phyloP scores from a whole-genome alignment of 2,888 invertebrate species.

The Scrobipalpa costella region DNA sequence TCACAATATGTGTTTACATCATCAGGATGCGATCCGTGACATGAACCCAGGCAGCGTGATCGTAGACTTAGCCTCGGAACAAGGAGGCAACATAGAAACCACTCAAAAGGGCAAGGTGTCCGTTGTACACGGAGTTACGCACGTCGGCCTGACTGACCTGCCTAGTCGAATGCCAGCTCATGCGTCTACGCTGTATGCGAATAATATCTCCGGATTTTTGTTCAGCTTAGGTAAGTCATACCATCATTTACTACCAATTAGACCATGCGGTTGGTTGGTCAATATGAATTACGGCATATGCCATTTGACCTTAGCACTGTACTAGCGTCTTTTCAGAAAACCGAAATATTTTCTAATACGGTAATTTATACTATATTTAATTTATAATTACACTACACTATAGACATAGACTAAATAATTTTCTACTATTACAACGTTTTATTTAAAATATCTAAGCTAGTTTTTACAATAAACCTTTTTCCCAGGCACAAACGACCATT shows the following conservation, averaged over 20 bases:
- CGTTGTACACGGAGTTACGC: constrained; percentile 89
- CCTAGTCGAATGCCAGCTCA: constrained; percentile 93
- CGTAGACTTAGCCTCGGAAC: constrained; percentile 94
- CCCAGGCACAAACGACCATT: constrained; percentile 87
- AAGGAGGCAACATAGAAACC: constrained; percentile 93
- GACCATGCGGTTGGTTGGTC: too few species aligned
- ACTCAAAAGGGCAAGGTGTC: constrained; percentile 89
- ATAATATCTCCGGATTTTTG: constrained; percentile 93
- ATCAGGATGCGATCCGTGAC: constrained; percentile 86
- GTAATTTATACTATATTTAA: too few species aligned
- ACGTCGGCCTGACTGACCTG: constrained; percentile 92
- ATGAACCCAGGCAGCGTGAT: constrained; percentile 95
- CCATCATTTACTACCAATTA: neutral
- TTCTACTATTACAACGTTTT: too few species aligned
- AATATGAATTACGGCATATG: too few species aligned
- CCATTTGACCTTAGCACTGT: too few species aligned
- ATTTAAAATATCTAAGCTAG: too few species aligned
- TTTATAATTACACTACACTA: too few species aligned
- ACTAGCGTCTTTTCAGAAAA: too few species aligned
- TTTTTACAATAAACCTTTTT: neutral
- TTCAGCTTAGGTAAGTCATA: constrained; percentile 85
- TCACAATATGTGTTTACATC: neutral
- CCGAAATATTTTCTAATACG: too few species aligned
- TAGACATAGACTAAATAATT: too few species aligned
- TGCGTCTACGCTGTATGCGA: constrained; percentile 93